phyloP scores from a whole-genome alignment of 2,797 vertebrate genomes.

The Dipus sagitta region DNA sequence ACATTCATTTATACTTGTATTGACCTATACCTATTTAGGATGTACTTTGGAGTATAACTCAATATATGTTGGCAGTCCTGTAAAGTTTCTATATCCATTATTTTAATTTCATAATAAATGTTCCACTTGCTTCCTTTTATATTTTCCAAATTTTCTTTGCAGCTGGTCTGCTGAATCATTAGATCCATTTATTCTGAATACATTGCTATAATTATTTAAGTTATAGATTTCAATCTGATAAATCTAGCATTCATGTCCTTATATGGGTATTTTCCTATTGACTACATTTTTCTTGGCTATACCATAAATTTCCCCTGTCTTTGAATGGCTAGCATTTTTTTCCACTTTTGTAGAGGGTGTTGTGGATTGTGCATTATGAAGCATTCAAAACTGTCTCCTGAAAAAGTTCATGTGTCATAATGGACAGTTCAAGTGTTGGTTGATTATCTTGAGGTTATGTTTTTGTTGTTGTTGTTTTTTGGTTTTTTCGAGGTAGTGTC shows the following conservation, averaged over 20 bases:
- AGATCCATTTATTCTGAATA: background rate
- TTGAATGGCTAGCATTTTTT: background rate
- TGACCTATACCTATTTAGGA: background rate
- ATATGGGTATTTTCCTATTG: background rate
- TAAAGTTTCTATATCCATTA: slow-evolving; percentile 9
- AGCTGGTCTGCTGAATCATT: background rate
- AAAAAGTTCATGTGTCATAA: background rate
- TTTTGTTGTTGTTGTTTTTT: too few species aligned
- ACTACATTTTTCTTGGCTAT: background rate
- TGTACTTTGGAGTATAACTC: background rate
- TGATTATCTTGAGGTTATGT: background rate
- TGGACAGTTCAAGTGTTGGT: background rate
- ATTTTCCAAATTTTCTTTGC: background rate
- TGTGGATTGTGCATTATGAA: background rate
- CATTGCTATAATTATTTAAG: background rate
- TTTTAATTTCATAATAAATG: background rate
- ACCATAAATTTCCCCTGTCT: background rate
- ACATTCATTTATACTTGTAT: background rate
- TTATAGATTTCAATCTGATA: background rate
- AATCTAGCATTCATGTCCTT: background rate
- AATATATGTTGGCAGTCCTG: background rate
- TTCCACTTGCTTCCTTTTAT: background rate
- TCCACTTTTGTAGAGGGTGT: background rate
- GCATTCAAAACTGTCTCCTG: background rate
- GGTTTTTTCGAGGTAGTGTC: too few species aligned